Base-by-base conservation (phyloP, 2,888 invertebrate genomes). In the Tribolium freemani region DNA sequence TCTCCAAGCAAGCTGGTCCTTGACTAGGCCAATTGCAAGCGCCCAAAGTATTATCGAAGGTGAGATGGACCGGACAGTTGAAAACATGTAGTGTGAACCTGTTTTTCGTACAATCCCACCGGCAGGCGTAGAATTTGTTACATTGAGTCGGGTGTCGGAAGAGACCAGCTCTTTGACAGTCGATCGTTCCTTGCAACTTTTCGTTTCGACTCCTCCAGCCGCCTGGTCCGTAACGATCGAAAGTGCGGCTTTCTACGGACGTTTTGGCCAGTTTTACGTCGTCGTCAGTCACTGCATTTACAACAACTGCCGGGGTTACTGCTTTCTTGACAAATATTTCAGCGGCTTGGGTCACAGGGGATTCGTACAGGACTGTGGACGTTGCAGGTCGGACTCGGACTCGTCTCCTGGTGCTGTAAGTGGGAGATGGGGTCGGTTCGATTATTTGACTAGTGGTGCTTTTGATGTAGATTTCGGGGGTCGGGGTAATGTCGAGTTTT, bases 11-110 rank as follows among this genome's bases (percentile, higher is more conserved):
- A 60, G 93, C 91, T 0, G 94, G 94, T 26, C 94, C 94, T 82
- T 93, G 92, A 81, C 92, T 93, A 0, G 94, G 94, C 93, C 93
- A 94, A 84, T 94, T 94, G 80, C 94, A 94, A 56, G 94, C 94
- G n/a, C 92, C 91, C 78, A 93, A 88, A 68, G 87, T 90, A 13
- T 90, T 89, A 83, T 94, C 94, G 80, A 94, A 94, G 56, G 93
- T 93, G 58, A 94, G 87, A 82, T 93, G 93, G 9, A 94, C 90
- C 0, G 94, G 94, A 80, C 94, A 94, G 82, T 93, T 93, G 85
- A 94, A 93, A 1, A 93, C 89, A 81, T 93, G 93, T 5, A 94
- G 88, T 1, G 93, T 93, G 83, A 91, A 94, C 78, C 90, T 89
- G 77, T 93, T 91, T 82, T 94, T 93, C 82, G 91, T 92, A 75